A percentile compares a stretch with the other conserved stretches of the same genome.
Conservation (phyloP, 2,888 invertebrate genomes). For the Drosophila emarginata region DNA sequence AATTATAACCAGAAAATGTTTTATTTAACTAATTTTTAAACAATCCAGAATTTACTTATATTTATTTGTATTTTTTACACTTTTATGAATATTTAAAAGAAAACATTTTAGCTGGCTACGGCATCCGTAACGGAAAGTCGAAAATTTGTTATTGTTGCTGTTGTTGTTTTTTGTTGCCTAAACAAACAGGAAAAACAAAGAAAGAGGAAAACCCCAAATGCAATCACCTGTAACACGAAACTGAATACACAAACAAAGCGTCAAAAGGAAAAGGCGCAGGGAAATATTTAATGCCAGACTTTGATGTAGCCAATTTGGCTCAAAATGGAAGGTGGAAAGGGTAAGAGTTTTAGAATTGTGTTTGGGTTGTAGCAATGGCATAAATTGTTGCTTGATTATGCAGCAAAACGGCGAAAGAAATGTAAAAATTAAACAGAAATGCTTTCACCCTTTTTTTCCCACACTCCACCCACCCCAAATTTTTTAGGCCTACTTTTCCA, state of each 20-base stretch:
- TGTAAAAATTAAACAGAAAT: slow-evolving; percentile 53
- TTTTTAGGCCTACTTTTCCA: slow-evolving; percentile 39
- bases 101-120: not conserved
- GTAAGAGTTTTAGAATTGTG: not conserved
- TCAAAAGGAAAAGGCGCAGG: slow-evolving; percentile 40
- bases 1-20: too few species aligned
- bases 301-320: slow-evolving; percentile 67
- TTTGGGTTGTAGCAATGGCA: slow-evolving; percentile 4
- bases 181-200: slow-evolving; percentile 53
- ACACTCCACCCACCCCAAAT: not conserved
- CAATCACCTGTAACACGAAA: slow-evolving; percentile 76
- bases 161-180: slow-evolving; percentile 49
- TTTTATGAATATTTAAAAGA: not conserved
- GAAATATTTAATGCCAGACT: slow-evolving; percentile 58
- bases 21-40: too few species aligned
- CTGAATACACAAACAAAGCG: slow-evolving; percentile 64
- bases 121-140: not conserved
- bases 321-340: not conserved
- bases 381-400: slow-evolving; percentile 58
- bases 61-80: not conserved
- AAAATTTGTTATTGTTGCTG: not conserved
- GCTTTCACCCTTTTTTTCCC: slow-evolving; percentile 25
- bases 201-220: slow-evolving; percentile 47
- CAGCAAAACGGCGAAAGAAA: slow-evolving; percentile 37
- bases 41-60: not conserved